These are phyloP conservation scores for Didymodactylos carnosus DNA, from an alignment of 2,888 invertebrate species.

Conservation along the genomic window DNA sequence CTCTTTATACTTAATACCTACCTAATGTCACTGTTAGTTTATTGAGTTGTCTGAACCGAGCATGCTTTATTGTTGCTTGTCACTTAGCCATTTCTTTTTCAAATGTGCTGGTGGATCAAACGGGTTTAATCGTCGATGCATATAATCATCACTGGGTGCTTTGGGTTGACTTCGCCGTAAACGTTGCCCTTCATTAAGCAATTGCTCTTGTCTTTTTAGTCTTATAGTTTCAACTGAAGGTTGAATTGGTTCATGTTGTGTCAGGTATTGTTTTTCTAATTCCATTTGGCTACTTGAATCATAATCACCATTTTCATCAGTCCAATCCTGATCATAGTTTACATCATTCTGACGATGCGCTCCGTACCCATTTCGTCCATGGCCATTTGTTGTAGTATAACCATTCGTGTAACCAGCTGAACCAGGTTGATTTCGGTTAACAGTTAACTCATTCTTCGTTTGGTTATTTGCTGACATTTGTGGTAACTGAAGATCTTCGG, in stretches of 20 bases:
- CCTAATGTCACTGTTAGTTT: too few relatives aligned
- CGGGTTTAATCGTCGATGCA: background rate
- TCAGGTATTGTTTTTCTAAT: background rate
- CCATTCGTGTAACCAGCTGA: background rate
- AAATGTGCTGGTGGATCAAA: background rate
- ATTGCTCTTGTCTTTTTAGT: background rate
- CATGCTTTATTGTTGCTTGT: too few relatives aligned
- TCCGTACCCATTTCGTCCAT: too few relatives aligned
- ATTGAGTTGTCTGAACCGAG: too few relatives aligned
- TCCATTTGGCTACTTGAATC: too few relatives aligned
- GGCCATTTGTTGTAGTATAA: background rate
- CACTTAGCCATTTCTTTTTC: too few relatives aligned
- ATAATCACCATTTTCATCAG: background rate
- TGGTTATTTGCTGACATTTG: background rate
- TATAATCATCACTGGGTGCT: background rate
- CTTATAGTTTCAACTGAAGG: background rate
- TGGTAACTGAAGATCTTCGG: conserved; percentile 49
- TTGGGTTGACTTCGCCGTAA: background rate
- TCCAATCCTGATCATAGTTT: background rate
- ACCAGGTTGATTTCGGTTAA: background rate
- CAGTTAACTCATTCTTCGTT: background rate
- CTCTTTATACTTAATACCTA: too few relatives aligned
- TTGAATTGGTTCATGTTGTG: background rate
- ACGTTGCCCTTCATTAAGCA: background rate
- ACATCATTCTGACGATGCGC: too few relatives aligned